Base-by-base conservation (phyloP, 1,140 invertebrate species). In the Cryptotermes secundus region DNA sequence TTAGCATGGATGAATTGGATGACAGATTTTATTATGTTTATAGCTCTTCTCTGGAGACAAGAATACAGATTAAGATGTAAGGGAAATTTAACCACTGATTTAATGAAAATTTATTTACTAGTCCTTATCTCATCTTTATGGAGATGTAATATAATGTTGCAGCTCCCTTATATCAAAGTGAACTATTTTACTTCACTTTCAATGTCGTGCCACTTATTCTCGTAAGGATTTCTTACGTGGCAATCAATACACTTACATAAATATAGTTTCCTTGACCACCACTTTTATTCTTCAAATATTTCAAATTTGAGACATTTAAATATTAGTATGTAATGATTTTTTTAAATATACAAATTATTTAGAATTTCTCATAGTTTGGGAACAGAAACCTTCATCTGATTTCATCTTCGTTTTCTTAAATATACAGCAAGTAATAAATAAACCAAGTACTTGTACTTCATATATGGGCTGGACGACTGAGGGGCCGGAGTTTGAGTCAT, bases 51-150 rank as follows among this genome's bases (percentile, higher is more conserved):
- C 89, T 99, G 84, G 94, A 97, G 86, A 92, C 95, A 83, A 95
- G 94, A 89, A 92, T 99, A 84, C 94, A 97, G 92, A 96, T 99
- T 87, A 99, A 99, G 94, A 96, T 99, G 96, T 97, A 93, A 94
- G 95, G 91, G 87, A 85, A n/a, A 85, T 59, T 80, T 81, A 83
- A 53, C 65, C 53, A 49, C 38, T 80, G 81, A 65, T 81, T 80
- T 34, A 72, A 80, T 49, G 14, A 19, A 49, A 49, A 7, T 49
- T 3, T 49, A 19, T 49, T 19, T 19, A 0, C 14, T 49, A 49
- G 22, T 3, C 10, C 14, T 4, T 83, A 24, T 24, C 1, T 35
- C 16, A 22, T 79, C 16, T 12, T 16, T 38, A n/a, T 38, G 16
- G 26, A 38, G 38, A 14, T 24, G 36, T 34, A 79, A 35, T 3